phyloP scores from a whole-genome alignment of 2,888 invertebrate genomes.

The Malthinus flaveolus region DNA sequence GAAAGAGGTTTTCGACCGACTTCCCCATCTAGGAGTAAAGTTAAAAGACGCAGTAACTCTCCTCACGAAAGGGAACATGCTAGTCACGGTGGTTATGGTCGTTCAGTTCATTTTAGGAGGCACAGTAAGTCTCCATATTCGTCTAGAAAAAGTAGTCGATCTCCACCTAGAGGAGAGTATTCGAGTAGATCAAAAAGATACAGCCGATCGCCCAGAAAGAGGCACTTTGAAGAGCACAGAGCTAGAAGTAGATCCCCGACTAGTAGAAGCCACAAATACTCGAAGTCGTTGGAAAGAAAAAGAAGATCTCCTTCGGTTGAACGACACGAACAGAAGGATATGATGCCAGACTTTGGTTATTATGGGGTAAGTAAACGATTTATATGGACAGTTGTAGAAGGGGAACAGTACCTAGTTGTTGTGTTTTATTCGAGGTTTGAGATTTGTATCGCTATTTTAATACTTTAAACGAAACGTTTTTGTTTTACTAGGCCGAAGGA shows the following conservation, averaged over 20 bases:
- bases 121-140: conserved; percentile 17
- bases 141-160: conserved; percentile 8
- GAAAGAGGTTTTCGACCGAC: neutral
- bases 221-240: neutral
- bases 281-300: conserved; percentile 6
- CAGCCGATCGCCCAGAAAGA: neutral
- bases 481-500: conserved; percentile 12
- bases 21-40: neutral
- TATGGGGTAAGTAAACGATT: conserved; percentile 20
- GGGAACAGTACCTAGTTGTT: too few species aligned
- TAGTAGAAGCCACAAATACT: conserved; percentile 5
- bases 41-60: conserved; percentile 10
- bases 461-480: neutral
- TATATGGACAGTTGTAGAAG: too few species aligned
- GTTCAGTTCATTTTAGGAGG: conserved; percentile 13
- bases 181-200: neutral
- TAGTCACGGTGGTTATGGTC: conserved; percentile 7
- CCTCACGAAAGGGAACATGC: conserved; percentile 12
- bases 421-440: neutral
- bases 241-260: neutral
- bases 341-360: conserved; percentile 15
- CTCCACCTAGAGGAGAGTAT: neutral
- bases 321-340: neutral
- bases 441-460: too few species aligned
- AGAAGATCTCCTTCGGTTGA: neutral